Conservation (phyloP, 53 echinoderm and acorn worm species). For the Astropecten irregularis region DNA sequence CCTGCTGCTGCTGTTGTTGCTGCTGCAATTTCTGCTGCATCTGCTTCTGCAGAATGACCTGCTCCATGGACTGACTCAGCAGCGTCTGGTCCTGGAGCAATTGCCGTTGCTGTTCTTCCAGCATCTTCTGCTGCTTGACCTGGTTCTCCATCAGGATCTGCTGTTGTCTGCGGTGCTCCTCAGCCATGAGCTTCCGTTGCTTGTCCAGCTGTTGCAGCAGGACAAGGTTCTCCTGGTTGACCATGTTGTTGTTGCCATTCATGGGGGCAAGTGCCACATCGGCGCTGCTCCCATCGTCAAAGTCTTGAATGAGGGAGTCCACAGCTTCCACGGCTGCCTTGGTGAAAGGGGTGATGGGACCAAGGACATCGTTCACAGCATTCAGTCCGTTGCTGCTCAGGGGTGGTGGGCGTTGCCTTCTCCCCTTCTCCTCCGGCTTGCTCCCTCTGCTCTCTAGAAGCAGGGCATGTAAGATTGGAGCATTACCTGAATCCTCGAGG, state of each 20-base stretch:
- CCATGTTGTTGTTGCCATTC: conserved; percentile 82
- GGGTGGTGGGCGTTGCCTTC: conserved; percentile 44
- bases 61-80: conserved; percentile 55
- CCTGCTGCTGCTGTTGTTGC: conserved; percentile 58
- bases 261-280: conserved; percentile 1
- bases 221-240: conserved; percentile 74
- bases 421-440: conserved; percentile 20
- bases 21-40: conserved; percentile 41
- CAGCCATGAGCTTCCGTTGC: conserved; percentile 63
- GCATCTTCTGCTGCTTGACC: conserved; percentile 60
- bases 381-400: conserved; percentile 36
- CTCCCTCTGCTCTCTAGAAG: conserved; percentile 72
- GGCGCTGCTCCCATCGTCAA: conserved; percentile 18
- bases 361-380: conserved; percentile 54
- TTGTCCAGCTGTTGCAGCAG: conserved; percentile 78
- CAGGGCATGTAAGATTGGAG: conserved; percentile 81
- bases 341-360: conserved; percentile 68
- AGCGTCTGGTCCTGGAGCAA: conserved; percentile 43
- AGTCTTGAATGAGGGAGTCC: conserved; percentile 67
- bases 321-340: conserved; percentile 67
- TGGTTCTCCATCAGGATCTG: conserved; percentile 76
- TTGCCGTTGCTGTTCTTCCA: conserved; percentile 61
- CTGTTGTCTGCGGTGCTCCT: conserved; percentile 74
- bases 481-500: conserved; percentile 27
- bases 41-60: conserved; percentile 45